Evolutionary conservation across 2,113 vertebrate species (phyloP).

Genomic region (Eleginops maclovinus): DNA sequence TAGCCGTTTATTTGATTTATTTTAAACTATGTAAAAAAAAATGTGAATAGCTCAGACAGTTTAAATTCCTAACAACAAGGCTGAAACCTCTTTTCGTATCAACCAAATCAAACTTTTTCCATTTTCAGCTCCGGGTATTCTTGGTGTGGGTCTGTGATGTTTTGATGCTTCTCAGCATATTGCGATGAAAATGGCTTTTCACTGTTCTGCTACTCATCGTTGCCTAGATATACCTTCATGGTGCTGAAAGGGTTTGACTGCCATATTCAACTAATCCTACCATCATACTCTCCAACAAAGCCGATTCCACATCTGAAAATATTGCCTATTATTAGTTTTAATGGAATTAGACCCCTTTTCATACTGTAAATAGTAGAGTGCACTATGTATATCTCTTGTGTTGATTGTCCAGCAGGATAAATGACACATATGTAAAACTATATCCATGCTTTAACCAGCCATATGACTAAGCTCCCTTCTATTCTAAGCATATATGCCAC

Average conservation of each 20-base stretch:
- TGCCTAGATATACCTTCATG: constrained; percentile 4
- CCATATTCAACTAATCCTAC: not conserved
- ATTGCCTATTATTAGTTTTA: not conserved
- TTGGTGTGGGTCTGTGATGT: constrained; percentile 4
- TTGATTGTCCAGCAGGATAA: not conserved
- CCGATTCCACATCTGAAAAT: not conserved
- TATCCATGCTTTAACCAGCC: not conserved
- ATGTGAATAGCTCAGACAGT: not conserved
- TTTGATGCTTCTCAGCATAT: constrained; percentile 2
- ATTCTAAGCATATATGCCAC: not conserved
- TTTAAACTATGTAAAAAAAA: not conserved
- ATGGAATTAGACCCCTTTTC: not conserved
- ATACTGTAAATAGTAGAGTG: not conserved
- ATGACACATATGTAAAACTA: not conserved
- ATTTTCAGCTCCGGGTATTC: constrained; percentile 8
- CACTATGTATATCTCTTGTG: not conserved
- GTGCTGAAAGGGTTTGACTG: constrained; percentile 28
- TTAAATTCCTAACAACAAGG: not conserved
- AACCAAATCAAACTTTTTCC: constrained; percentile 15
- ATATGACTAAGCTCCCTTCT: not conserved
- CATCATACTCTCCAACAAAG: not conserved
- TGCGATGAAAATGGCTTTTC: constrained; percentile 12
- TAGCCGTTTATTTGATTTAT: constrained; percentile 2
- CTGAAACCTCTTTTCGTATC: not conserved
- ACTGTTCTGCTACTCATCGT: constrained; percentile 17